A percentile compares a stretch with the other conserved stretches of the same genome.
Evolutionary conservation across 2,113 vertebrate genomes (phyloP).

Genomic region (Menidia beryllina): DNA sequence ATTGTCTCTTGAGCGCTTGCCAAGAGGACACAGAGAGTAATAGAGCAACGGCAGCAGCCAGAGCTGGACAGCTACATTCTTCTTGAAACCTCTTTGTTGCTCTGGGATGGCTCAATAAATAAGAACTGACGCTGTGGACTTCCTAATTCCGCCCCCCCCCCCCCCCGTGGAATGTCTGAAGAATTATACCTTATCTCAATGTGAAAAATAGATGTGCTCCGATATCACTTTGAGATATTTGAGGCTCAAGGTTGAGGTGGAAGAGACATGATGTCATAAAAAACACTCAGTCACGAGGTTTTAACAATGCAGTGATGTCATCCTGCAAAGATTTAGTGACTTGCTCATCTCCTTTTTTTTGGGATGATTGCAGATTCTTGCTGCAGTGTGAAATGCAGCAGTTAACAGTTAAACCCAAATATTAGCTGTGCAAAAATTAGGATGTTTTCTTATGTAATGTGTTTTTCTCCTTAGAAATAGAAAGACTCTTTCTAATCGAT

Average conservation of each 20-base stretch:
- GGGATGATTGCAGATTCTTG: slow-evolving; percentile 7
- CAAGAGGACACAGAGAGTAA: slow-evolving; percentile 70
- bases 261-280: slow-evolving; percentile 52
- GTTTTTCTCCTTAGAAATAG: neutral
- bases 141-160: slow-evolving; percentile 18
- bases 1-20: slow-evolving; percentile 60
- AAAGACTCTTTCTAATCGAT: neutral
- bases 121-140: slow-evolving; percentile 24
- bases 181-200: slow-evolving; percentile 27
- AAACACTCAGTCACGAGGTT: slow-evolving; percentile 46
- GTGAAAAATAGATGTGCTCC: slow-evolving; percentile 37
- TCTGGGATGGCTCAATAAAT: slow-evolving; percentile 58
- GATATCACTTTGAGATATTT: slow-evolving; percentile 28
- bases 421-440: neutral
- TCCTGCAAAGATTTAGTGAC: slow-evolving; percentile 27
- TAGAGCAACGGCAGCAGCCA: slow-evolving; percentile 55
- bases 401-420: neutral
- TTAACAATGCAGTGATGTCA: slow-evolving; percentile 61
- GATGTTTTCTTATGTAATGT: neutral
- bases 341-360: slow-evolving; percentile 15
- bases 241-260: slow-evolving; percentile 35
- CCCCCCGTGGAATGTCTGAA: slow-evolving; percentile 37
- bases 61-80: slow-evolving; percentile 54
- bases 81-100: slow-evolving; percentile 39
- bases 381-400: neutral